phyloP scores from a whole-genome alignment of 2,797 vertebrate genomes.

The Silurus lanzhouensis region DNA sequence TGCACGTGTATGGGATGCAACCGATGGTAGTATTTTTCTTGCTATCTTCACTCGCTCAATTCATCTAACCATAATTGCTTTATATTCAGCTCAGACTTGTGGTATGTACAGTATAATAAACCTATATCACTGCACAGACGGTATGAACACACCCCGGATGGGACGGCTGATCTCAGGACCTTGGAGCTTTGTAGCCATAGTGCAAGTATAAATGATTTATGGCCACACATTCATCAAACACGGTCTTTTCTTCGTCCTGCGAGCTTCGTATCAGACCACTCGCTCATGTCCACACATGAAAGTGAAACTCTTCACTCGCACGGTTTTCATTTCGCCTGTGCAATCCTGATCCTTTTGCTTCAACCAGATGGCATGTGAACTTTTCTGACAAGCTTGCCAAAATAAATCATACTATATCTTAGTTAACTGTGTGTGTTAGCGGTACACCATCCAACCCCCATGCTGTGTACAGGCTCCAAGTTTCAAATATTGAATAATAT shows the following conservation, averaged over 20 bases:
- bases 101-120: too few relatives aligned
- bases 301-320: neutral
- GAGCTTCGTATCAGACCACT: slow-evolving; percentile 1
- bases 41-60: too few relatives aligned
- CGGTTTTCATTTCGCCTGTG: neutral
- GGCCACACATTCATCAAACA: slow-evolving; percentile 9
- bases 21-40: neutral
- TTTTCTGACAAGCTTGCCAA: neutral
- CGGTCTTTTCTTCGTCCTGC: slow-evolving; percentile 5
- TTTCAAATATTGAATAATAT: slow-evolving; percentile 33
- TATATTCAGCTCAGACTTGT: neutral
- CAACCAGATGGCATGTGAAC: neutral
- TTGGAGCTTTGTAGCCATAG: neutral
- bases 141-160: neutral
- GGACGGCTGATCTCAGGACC: neutral
- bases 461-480: neutral
- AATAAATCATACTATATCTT: neutral
- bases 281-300: neutral
- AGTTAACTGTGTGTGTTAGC: too few relatives aligned
- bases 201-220: slow-evolving; percentile 5
- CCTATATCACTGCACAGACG: neutral
- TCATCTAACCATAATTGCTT: neutral
- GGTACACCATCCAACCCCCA: neutral
- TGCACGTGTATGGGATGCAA: neutral
- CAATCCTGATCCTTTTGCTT: neutral